Evolutionary conservation across 1,140 invertebrate species (phyloP).

Genomic region (Phocides pigmalion): DNA sequence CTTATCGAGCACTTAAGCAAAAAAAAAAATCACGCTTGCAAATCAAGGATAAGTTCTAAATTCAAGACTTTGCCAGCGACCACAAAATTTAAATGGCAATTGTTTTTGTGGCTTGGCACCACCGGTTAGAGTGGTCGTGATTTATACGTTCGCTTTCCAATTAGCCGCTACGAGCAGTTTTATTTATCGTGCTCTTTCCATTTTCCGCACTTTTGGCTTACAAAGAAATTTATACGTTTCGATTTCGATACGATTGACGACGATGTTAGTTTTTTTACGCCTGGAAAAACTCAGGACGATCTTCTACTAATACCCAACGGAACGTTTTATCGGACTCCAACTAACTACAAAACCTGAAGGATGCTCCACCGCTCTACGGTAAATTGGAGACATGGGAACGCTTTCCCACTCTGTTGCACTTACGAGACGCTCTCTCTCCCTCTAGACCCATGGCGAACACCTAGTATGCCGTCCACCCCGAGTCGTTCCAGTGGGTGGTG

Average conservation of each 20-base stretch:
- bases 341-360: no score
- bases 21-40: neutral
- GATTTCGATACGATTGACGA: neutral
- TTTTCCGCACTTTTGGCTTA: constrained; percentile 51
- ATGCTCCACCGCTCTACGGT: no score
- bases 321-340: no score
- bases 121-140: constrained; percentile 45
- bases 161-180: constrained; percentile 49
- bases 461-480: no score
- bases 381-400: no score
- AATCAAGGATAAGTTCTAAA: constrained; percentile 19
- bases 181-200: constrained; percentile 57
- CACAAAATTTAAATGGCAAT: constrained; percentile 40
- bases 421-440: no score
- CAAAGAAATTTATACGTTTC: constrained; percentile 2
- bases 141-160: constrained; percentile 55
- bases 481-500: no score
- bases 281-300: no score
- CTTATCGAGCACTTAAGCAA: neutral
- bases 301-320: no score
- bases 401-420: no score
- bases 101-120: constrained; percentile 49
- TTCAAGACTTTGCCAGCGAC: constrained; percentile 36
- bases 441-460: no score
- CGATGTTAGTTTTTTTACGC: no score